Conservation (phyloP, 2,888 invertebrate species). For the Dynastes grantii region DNA sequence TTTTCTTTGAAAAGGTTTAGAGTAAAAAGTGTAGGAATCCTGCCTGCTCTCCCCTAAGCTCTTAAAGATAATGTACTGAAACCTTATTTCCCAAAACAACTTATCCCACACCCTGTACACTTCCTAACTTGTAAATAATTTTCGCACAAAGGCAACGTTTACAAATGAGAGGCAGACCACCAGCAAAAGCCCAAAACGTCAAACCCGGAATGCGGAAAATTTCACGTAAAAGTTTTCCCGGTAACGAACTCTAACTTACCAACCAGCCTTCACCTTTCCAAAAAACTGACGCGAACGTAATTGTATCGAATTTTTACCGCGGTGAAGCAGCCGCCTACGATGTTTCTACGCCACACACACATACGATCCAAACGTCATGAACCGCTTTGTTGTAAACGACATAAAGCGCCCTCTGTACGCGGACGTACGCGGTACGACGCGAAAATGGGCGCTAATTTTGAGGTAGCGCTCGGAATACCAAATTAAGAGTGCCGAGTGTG, state of each 20-base stretch:
- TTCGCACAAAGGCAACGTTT: background rate
- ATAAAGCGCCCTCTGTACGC: conserved; percentile 52
- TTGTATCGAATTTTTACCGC: conserved; percentile 3
- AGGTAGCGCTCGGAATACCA: conserved; percentile 52
- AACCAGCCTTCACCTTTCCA: conserved; percentile 53
- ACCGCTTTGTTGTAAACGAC: conserved; percentile 42
- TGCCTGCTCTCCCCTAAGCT: too few relatives aligned
- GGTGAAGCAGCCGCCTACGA: background rate
- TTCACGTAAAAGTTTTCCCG: conserved; percentile 24
- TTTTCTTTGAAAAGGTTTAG: too few relatives aligned
- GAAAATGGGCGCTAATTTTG: conserved; percentile 56
- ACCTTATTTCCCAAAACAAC: too few relatives aligned
- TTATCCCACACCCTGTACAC: too few relatives aligned
- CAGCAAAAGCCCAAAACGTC: background rate
- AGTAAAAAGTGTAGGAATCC: too few relatives aligned
- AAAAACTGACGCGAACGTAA: conserved; percentile 31
- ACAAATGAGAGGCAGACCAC: background rate
- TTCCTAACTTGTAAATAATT: too few relatives aligned
- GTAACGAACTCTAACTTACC: conserved; percentile 7
- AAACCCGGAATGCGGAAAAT: conserved; percentile 28
- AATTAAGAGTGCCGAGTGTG: conserved; percentile 11
- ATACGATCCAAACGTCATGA: conserved; percentile 25
- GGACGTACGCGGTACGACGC: conserved; percentile 52
- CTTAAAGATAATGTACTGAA: too few relatives aligned
- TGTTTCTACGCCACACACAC: background rate